Evolutionary conservation across 2,888 invertebrate species (phyloP).

Genomic region (Nezara viridula): DNA sequence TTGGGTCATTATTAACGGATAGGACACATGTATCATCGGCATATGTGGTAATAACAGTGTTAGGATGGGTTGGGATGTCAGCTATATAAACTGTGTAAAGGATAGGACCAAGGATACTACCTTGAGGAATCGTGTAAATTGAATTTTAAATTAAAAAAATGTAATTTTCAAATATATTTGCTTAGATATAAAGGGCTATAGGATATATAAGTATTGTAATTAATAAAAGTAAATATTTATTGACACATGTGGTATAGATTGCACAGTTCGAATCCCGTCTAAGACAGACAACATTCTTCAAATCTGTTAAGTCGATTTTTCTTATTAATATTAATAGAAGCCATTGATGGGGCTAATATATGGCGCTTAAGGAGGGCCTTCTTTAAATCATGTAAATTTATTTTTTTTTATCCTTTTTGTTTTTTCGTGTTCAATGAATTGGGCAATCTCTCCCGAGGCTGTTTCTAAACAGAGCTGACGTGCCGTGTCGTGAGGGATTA

Average conservation of each 20-base stretch:
- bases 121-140: too few species aligned
- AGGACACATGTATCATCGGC: too few species aligned
- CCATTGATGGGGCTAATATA: neutral
- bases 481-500: neutral
- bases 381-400: conserved; percentile 36
- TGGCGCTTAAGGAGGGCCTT: neutral
- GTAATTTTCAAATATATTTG: too few species aligned
- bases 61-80: too few species aligned
- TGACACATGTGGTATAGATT: neutral
- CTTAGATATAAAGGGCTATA: too few species aligned
- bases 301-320: conserved; percentile 38
- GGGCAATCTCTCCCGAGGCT: neutral
- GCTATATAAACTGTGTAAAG: too few species aligned
- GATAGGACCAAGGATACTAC: too few species aligned
- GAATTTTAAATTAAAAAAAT: too few species aligned
- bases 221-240: neutral
- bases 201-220: too few species aligned
- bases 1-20: too few species aligned
- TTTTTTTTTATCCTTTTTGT: neutral
- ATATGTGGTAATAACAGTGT: too few species aligned
- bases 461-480: conserved; percentile 11
- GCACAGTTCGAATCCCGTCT: neutral
- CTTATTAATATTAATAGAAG: neutral
- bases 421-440: conserved; percentile 7
- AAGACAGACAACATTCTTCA: conserved; percentile 3